A percentile compares a stretch with the other conserved stretches of the same genome.
Evolutionary conservation across 2,797 vertebrate genomes (phyloP).

Genomic region (Schizopygopsis pylzovi): DNA sequence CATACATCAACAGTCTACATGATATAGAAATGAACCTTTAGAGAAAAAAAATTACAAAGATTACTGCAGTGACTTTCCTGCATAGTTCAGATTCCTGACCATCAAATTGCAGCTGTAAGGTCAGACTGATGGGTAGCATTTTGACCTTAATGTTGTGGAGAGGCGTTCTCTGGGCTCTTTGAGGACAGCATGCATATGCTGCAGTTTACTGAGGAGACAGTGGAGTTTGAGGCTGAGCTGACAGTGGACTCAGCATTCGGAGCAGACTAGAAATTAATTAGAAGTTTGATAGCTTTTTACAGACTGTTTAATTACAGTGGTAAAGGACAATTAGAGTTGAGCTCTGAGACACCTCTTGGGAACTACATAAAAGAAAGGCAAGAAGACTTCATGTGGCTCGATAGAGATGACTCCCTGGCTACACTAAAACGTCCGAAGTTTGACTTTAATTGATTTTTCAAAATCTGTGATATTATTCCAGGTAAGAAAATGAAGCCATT

Average conservation of each 20-base stretch:
- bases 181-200: constrained; percentile 20
- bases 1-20: background rate
- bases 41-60: background rate
- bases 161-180: background rate
- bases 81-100: background rate
- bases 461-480: background rate
- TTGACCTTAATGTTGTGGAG: background rate
- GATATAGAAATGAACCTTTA: background rate
- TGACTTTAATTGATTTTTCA: constrained; percentile 20
- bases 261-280: constrained; percentile 54
- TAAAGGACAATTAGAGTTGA: constrained; percentile 58
- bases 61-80: background rate
- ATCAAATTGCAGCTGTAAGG: constrained; percentile 4
- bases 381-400: background rate
- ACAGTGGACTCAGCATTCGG: constrained; percentile 33
- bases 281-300: constrained; percentile 47
- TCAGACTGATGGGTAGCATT: background rate
- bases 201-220: background rate
- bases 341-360: constrained; percentile 45
- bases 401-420: background rate
- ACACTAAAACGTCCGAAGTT: background rate
- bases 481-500: background rate
- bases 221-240: constrained; percentile 23
- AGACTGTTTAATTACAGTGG: constrained; percentile 60
- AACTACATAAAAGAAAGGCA: constrained; percentile 39